Percentiles rank a stretch among this genome's conserved stretches.
These are phyloP conservation scores for Bunonema sp. DNA, from an alignment of 2,888 invertebrate species.

Conservation along the genomic window DNA sequence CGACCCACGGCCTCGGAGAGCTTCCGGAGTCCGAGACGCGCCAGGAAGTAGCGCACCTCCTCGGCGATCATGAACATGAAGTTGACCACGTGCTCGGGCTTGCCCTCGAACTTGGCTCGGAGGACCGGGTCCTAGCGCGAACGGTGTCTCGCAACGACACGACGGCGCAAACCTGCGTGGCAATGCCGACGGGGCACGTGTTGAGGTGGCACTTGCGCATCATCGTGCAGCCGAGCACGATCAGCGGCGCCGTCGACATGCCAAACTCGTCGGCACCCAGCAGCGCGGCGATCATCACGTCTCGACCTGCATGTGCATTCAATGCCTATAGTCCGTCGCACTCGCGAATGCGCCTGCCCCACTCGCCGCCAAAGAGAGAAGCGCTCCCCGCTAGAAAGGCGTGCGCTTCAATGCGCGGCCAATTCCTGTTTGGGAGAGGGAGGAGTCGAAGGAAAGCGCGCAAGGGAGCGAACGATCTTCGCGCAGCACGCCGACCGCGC, in stretches of 20 bases:
- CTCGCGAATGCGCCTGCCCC: too few relatives aligned
- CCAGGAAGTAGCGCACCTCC: constrained; percentile 74
- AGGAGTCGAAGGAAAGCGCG: too few relatives aligned
- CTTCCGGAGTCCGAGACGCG: constrained; percentile 68
- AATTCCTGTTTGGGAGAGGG: too few relatives aligned
- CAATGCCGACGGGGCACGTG: constrained; percentile 95
- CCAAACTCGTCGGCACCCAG: constrained; percentile 96
- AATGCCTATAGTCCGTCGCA: too few relatives aligned
- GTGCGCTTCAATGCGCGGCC: too few relatives aligned
- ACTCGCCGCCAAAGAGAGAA: too few relatives aligned
- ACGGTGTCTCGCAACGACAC: constrained; percentile 4
- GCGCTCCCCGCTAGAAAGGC: too few relatives aligned
- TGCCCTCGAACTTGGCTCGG: constrained; percentile 85
- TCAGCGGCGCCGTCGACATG: constrained; percentile 90
- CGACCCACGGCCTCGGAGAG: constrained; percentile 57
- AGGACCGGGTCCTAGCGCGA: constrained; percentile 63
- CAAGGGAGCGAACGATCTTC: too few relatives aligned
- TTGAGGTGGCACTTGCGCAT: constrained; percentile 98
- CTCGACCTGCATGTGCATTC: constrained; percentile 68
- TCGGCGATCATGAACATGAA: constrained; percentile 93
- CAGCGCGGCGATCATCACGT: constrained; percentile 82
- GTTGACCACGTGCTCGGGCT: constrained; percentile 91
- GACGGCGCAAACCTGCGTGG: constrained; percentile 60
- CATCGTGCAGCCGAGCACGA: constrained; percentile 96
- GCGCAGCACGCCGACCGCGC: too few relatives aligned